Conservation (phyloP, 2,113 vertebrate species). For the Pseudorasbora parva region DNA sequence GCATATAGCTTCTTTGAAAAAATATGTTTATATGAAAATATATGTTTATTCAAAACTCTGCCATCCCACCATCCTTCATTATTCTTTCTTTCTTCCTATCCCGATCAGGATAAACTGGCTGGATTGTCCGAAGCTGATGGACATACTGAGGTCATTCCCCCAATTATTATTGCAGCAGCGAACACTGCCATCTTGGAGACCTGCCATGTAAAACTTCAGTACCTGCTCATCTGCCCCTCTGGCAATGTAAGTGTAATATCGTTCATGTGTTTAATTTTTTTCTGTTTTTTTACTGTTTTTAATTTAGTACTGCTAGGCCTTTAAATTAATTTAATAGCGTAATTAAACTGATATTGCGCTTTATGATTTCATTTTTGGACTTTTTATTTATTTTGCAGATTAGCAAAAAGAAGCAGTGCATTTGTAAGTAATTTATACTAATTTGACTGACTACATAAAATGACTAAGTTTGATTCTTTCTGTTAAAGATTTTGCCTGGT, state of each 20-base stretch:
- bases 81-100: not conserved
- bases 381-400: not conserved
- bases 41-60: too few relatives aligned
- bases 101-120: not conserved
- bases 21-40: too few relatives aligned
- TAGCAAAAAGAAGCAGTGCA: not conserved
- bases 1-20: too few relatives aligned
- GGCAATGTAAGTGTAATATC: not conserved
- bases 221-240: not conserved
- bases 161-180: not conserved
- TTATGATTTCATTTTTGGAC: not conserved
- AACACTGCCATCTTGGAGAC: not conserved
- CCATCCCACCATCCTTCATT: not conserved
- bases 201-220: not conserved
- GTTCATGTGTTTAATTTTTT: not conserved
- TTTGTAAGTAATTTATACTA: not conserved
- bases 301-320: not conserved
- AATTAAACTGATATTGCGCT: not conserved
- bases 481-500: too few relatives aligned
- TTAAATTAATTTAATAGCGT: not conserved
- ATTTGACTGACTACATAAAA: not conserved
- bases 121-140: not conserved
- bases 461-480: not conserved
- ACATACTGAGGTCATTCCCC: fast-evolving
- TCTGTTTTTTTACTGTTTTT: too few relatives aligned